Evolutionary conservation across 1,140 invertebrate genomes (phyloP), one percentile per base, ranked within the genome.

Genomic region (Polypedilum pembai): DNA sequence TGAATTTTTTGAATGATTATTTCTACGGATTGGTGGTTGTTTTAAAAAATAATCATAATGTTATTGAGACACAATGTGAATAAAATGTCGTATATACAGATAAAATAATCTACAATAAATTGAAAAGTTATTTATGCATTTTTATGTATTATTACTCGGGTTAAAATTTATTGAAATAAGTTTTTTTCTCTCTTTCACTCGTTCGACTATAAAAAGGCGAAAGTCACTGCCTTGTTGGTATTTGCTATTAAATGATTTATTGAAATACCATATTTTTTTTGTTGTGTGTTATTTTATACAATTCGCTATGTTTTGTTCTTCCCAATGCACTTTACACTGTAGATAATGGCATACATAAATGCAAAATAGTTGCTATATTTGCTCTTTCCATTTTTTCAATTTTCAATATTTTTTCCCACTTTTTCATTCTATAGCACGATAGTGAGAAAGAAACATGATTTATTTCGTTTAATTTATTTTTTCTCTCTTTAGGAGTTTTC

Each of bases 211-310:
- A 56, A 56, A 56, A 56, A 56, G 45, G 45, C 45, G 45, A 56
- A 56, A 56, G 45, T 56, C 45, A 56, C 45, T 56, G 45, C 45
- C 45, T 56, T 56, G 15, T 56, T n/a, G 45, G 12, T 56, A 56
- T 56, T 56, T 56, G 45, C 45, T 56, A 56, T 56, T 56, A 56
- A 56, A 56, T 56, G 45, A 56, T 56, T 56, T 56, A 56, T 56
- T 56, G 45, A 56, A 56, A 56, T n/a, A 56, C 45, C 45, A 56
- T 56, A 56, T 56, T 56, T 56, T 56, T 56, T 56, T 4, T 56
- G 45, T 56, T 56, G 12, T 56, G 12, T 56, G 12, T 56, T 56
- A 56, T 56, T 56, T 8, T 56, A 56, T 56, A 56, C 45, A 56
- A 56, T 56, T 56, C 45, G 12, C 15, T 56, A 12, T 15, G 12